These are phyloP conservation scores for Andricus quercusramuli DNA, from an alignment of 2,888 invertebrate species.

Conservation along the genomic window DNA sequence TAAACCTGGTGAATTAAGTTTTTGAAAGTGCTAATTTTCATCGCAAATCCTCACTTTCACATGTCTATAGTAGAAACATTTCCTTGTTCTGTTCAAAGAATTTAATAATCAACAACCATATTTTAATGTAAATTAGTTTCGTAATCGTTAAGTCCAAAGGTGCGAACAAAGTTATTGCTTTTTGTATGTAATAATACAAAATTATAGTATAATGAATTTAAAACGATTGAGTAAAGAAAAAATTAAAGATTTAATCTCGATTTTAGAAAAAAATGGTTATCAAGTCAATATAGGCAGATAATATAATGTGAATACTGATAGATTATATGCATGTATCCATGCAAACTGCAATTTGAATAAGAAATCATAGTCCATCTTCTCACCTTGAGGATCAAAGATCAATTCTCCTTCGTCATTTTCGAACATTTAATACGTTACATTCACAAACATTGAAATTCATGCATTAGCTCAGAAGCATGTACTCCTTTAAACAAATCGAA, in stretches of 20 bases:
- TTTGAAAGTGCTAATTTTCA: no score
- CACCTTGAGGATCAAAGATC: slow-evolving; percentile 1
- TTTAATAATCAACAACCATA: no score
- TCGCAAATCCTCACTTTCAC: no score
- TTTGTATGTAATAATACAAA: no score
- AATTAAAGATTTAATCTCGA: background rate
- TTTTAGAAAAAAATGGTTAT: background rate
- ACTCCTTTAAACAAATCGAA: background rate
- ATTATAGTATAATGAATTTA: no score
- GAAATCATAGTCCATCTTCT: background rate
- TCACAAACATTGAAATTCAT: background rate
- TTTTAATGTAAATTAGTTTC: no score
- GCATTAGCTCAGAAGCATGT: background rate
- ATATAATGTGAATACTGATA: background rate
- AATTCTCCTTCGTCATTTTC: background rate
- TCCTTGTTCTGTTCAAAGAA: no score
- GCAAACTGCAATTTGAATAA: background rate
- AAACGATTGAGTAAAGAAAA: no score
- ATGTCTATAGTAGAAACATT: no score
- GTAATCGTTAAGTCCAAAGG: no score
- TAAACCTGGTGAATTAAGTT: no score
- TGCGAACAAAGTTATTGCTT: no score
- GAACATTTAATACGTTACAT: background rate
- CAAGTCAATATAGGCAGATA: background rate
- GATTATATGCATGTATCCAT: background rate